Base-by-base conservation (phyloP, 2,113 vertebrate species). In the Connochaetes taurinus region DNA sequence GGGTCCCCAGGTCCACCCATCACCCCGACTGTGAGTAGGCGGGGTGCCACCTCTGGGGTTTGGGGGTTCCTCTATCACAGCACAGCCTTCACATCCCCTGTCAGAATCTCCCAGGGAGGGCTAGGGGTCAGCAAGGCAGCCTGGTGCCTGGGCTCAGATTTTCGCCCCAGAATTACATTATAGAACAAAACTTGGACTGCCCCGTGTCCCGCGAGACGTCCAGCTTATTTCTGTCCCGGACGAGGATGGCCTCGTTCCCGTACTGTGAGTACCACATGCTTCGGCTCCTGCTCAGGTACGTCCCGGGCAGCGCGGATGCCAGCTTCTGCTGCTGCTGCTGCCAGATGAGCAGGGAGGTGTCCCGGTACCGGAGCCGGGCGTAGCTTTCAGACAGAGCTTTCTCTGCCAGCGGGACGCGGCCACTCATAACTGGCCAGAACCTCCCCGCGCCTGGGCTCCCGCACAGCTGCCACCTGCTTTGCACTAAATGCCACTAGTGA, bases 341-440 rank as follows among this genome's bases (percentile, higher is more conserved):
- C 99, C 99, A 99, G 97, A 99, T 99, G 67, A 99, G 99, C 98
- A 99, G 95, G 0, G 99, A 99, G 0, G 99, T 99, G 99, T 99
- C 99, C 33, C 98, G 76, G 99, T 99, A 99, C 12, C 99, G 98
- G 7, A 99, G 98, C 25, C 99, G 98, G 6, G 98, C 99, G 0
- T 98, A 99, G 40, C 98, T 96, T 95, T 99, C 99, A 0, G 99
- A 99, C 98, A 99, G 88, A 4, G 99, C 99, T 93, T 99, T 99
- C 55, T 99, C 98, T 0, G 99, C 99, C 98, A 99, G 98, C 0
- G 99, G 99, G 17, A 98, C 98, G 0, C 99, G 98, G 23, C 98
- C 98, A 0, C 99, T 98, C 99, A 99, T 99, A 1, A 45, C 98
- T 3, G 97, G 93, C 95, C 33, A 4, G 27, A 1, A 6, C 8